A percentile compares a stretch with the other conserved stretches of the same genome.
phyloP scores from a whole-genome alignment of 2,113 vertebrate species.

The Oostethus manadensis region DNA sequence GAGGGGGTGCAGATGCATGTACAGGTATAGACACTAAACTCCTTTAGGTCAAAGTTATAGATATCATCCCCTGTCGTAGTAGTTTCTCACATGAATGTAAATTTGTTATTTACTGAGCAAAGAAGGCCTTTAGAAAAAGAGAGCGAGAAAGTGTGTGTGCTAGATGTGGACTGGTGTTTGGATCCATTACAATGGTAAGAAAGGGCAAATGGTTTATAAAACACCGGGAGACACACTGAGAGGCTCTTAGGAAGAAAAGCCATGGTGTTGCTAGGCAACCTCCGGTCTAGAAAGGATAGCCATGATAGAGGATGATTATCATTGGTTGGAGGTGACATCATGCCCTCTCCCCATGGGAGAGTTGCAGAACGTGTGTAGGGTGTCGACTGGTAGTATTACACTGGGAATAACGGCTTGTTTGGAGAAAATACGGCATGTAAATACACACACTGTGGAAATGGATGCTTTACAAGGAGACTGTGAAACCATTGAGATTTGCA shows the following conservation, averaged over 20 bases:
- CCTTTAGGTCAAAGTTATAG: neutral
- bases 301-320: slow-evolving; percentile 69
- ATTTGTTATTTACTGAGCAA: slow-evolving; percentile 1
- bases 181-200: slow-evolving; percentile 50
- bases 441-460: slow-evolving; percentile 17
- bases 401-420: slow-evolving; percentile 48
- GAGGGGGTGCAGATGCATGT: neutral
- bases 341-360: slow-evolving; percentile 52
- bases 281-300: slow-evolving; percentile 56
- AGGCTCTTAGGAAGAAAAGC: slow-evolving; percentile 55
- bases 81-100: neutral
- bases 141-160: neutral
- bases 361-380: slow-evolving; percentile 64
- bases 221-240: slow-evolving; percentile 28
- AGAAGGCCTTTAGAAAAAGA: neutral
- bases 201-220: slow-evolving; percentile 62
- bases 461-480: slow-evolving; percentile 38
- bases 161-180: slow-evolving; percentile 37
- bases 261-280: slow-evolving; percentile 72
- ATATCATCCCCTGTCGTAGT: neutral
- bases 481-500: slow-evolving; percentile 15
- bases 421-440: slow-evolving; percentile 3
- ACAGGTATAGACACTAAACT: neutral
- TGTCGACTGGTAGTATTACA: slow-evolving; percentile 50
- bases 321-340: slow-evolving; percentile 78